Evolutionary conservation across 2,888 invertebrate genomes (phyloP).

Genomic region (Sisyra nigra): DNA sequence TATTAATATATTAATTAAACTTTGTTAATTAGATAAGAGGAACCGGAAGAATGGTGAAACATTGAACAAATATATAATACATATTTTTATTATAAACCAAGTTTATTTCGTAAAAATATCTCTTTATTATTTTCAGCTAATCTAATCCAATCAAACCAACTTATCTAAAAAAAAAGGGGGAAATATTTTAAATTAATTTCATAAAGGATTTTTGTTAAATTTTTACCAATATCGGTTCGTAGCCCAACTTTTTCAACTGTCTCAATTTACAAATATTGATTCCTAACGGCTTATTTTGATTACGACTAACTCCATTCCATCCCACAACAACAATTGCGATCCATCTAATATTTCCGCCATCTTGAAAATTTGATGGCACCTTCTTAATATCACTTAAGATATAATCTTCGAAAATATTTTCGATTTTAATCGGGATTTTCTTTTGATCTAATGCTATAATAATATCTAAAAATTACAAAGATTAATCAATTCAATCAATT

Average conservation of each 20-base stretch:
- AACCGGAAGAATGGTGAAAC: too few species aligned
- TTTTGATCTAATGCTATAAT: slow-evolving; percentile 26
- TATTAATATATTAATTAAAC: too few species aligned
- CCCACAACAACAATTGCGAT: slow-evolving; percentile 41
- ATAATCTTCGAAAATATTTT: slow-evolving; percentile 29
- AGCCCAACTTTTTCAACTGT: slow-evolving; percentile 45
- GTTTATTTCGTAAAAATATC: slow-evolving; percentile 10
- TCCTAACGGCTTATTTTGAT: slow-evolving; percentile 35
- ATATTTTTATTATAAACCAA: not conserved
- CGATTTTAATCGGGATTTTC: slow-evolving; percentile 32
- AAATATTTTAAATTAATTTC: not conserved
- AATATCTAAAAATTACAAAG: slow-evolving; percentile 20
- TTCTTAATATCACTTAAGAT: slow-evolving; percentile 31
- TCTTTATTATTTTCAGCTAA: slow-evolving; percentile 23
- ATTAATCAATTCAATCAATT: not conserved
- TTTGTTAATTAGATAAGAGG: too few species aligned
- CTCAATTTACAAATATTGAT: slow-evolving; percentile 40
- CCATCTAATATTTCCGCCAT: slow-evolving; percentile 24
- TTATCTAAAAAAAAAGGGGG: slow-evolving; percentile 29
- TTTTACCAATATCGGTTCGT: slow-evolving; percentile 37
- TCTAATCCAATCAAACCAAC: slow-evolving; percentile 30
- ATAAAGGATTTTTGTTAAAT: too few species aligned
- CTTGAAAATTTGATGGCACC: slow-evolving; percentile 15
- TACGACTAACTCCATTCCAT: slow-evolving; percentile 40
- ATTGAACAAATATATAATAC: too few species aligned